Base-by-base conservation (phyloP, 2,888 invertebrate genomes). In the Latrodectus hesperus region DNA sequence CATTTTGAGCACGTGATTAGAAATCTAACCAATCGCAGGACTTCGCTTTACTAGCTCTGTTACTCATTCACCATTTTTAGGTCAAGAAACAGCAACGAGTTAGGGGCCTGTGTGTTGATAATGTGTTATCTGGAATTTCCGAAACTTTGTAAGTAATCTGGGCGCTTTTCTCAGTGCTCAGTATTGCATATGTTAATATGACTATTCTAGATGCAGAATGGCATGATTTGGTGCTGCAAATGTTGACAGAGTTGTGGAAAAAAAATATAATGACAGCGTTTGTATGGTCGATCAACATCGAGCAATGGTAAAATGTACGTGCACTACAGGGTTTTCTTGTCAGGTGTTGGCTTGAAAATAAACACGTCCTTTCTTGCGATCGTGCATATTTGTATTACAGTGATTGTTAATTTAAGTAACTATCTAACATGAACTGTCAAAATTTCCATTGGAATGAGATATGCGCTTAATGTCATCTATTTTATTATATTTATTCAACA, bases 11-110 rank as follows among this genome's bases (percentile, higher is more conserved):
- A 88, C 88, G 79, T 88, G 88, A 88, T 84, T 68, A 71, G 52
- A 71, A 68, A 55, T 65, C 60, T 60, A 51, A 49, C 88, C 88
- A 88, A 88, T 88, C 79, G 26, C 53, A 53, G 17, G 49, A 49
- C 79, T 68, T 60, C 65, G 52, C 60, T 84, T 67, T 74, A 81
- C 88, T 83, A 84, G 88, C 83, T 84, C 64, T 88, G 88, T 88
- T 88, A 88, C 88, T 88, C 88, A 88, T 88, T 88, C 88, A 88
- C 88, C 88, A 88, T 88, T 88, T 88, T 88, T 88, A 84, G 88
- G 88, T 88, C 88, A 88, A 84, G 84, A 88, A 88, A 83, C 74
- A 81, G 81, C 86, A 72, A 81, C 65, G 86, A 76, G 86, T 75
- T 86, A 81, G 80, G 60, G 70, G 76, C 86, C 81, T 67, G 52